A percentile compares a stretch with the other conserved stretches of the same genome.
phyloP scores from a whole-genome alignment of 2,797 vertebrate genomes.

The Brachyalestes nurse region DNA sequence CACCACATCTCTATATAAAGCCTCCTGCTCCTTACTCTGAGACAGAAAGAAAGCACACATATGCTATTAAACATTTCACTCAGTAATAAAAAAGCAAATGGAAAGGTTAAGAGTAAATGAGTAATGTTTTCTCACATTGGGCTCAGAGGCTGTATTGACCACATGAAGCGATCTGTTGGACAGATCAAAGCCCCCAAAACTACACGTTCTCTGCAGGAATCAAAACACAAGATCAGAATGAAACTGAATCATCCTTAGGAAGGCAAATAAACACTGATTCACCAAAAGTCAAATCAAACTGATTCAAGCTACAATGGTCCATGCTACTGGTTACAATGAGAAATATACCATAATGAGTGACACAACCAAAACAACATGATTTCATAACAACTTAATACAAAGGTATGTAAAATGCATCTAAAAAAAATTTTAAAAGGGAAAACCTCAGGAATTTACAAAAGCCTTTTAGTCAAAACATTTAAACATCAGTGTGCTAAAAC shows the following conservation, averaged over 20 bases:
- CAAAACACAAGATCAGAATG: slow-evolving; percentile 42
- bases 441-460: background rate
- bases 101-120: background rate
- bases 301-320: slow-evolving; percentile 36
- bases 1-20: slow-evolving; percentile 92
- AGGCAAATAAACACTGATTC: slow-evolving; percentile 15
- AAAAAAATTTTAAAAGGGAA: background rate
- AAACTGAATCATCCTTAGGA: slow-evolving; percentile 36
- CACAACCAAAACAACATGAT: slow-evolving; percentile 12
- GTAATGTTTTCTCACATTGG: slow-evolving; percentile 81
- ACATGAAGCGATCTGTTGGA: slow-evolving; percentile 93
- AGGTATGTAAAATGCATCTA: background rate
- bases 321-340: slow-evolving; percentile 39
- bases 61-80: slow-evolving; percentile 11
- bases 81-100: background rate
- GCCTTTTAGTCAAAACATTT: background rate
- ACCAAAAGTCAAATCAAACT: background rate
- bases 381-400: slow-evolving; percentile 19
- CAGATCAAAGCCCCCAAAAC: slow-evolving; percentile 98
- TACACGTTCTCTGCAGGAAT: slow-evolving; percentile 91
- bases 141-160: slow-evolving; percentile 82
- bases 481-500: background rate
- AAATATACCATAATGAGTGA: slow-evolving; percentile 21
- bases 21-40: slow-evolving; percentile 91
- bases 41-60: slow-evolving; percentile 51